These are phyloP conservation scores for Trichosurus vulpecula DNA, from an alignment of 2,797 vertebrate genomes.

Conservation along the genomic window DNA sequence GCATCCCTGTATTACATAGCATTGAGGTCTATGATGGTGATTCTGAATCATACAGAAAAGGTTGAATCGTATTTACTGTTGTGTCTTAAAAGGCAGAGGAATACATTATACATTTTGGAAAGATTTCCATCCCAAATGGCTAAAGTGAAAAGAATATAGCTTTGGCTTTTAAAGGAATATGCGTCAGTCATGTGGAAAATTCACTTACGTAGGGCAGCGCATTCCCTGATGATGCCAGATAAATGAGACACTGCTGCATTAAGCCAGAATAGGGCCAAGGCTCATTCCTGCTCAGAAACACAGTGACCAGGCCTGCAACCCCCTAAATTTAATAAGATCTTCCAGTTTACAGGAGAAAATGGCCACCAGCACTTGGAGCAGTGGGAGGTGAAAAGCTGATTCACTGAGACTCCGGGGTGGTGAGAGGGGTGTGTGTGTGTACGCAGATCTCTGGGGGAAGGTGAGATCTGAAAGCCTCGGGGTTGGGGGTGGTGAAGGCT, in stretches of 20 bases:
- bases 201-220: not conserved
- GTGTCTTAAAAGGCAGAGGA: not conserved
- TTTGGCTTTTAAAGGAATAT: not conserved
- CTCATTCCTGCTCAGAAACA: not conserved
- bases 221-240: not conserved
- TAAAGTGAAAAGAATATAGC: constrained; percentile 11
- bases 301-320: not conserved
- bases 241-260: not conserved
- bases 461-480: not conserved
- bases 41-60: not conserved
- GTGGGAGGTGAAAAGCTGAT: not conserved
- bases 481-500: not conserved
- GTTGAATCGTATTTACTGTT: not conserved
- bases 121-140: not conserved
- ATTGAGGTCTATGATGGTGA: not conserved
- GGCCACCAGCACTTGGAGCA: not conserved
- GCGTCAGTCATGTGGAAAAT: not conserved
- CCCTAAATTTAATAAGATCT: not conserved
- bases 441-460: not conserved
- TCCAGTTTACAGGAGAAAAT: not conserved
- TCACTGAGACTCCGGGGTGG: not conserved
- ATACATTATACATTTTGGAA: not conserved
- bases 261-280: not conserved
- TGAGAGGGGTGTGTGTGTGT: not conserved
- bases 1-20: not conserved